Evolutionary conservation across 1,140 invertebrate genomes (phyloP), one percentile per base, ranked within the genome.

Genomic region (Diabrotica undecimpunctata): DNA sequence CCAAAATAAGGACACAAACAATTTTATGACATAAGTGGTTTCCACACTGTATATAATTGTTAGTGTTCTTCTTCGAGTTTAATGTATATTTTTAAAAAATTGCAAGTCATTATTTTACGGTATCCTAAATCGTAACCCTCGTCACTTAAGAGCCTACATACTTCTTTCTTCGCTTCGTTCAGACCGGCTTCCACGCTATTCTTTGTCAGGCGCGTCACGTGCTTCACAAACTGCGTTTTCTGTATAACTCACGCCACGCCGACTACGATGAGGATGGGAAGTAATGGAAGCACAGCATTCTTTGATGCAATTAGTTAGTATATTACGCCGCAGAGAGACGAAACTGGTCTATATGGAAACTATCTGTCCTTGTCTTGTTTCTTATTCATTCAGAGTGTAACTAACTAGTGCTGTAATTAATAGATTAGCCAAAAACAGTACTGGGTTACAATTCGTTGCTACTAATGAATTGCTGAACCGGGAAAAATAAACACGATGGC

Each of bases 161-260:
- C 1, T 25, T 25, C 25, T 25, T 25, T 25, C 25, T 25, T 1
- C 25, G 25, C 25, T 25, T 2, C 51, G 61, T 14, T 54, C 50
- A 62, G 37, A 54, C 50, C 41, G n/a, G 8, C 41, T 8, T 10
- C 41, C 8, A 46, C 41, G 8, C 41, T 46, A 2, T 10, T 46
- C 41, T 10, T 46, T 46, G 41, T n/a, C 8, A 46, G 6, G 41
- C 41, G 41, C 41, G 41, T 46, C 41, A 46, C 41, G 41, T 46
- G 41, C 41, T 46, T 46, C n/a, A 8, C 41, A 46, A 46, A 46
- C 41, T 46, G 41, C 41, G 41, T 46, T 46, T 46, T 46, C 41
- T 46, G n/a, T 46, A 46, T 46, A 46, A 46, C 41, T 46, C 41
- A 46, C 41, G 41, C 41, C 41, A 46, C n/a, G 41, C 41, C 41